A percentile compares a stretch with the other conserved stretches of the same genome.
Conservation (phyloP, 2,888 invertebrate species). For the Hedychridium roseum region DNA sequence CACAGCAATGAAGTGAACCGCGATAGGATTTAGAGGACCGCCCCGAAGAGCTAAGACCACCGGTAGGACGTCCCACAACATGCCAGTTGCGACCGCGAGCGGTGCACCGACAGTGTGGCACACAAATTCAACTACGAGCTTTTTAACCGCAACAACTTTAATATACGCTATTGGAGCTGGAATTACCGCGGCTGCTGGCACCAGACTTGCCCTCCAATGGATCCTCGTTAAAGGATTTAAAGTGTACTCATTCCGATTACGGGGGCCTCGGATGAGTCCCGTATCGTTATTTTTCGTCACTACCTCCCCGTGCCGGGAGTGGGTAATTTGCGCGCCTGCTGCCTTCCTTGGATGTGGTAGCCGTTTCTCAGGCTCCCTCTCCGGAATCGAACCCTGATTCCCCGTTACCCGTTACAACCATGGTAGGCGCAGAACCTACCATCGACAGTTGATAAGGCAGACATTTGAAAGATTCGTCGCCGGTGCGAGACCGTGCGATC, state of each 20-base stretch:
- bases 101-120: constrained; percentile 38
- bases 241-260: constrained; percentile 12
- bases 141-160: constrained; percentile 76
- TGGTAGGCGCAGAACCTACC: constrained; percentile 73
- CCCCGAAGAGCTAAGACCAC: too few species aligned
- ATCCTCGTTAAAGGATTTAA: constrained; percentile 12
- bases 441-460: constrained; percentile 75
- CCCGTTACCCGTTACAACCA: constrained; percentile 71
- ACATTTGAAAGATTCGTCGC: constrained; percentile 72
- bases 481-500: too few species aligned
- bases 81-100: too few species aligned
- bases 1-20: too few species aligned
- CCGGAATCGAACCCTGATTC: constrained; percentile 70
- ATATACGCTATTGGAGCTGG: constrained; percentile 68
- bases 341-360: constrained; percentile 75
- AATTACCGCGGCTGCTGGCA: constrained; percentile 77
- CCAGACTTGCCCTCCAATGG: constrained; percentile 65
- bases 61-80: too few species aligned
- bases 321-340: constrained; percentile 74
- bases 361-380: constrained; percentile 76
- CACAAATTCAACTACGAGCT: constrained; percentile 67
- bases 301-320: constrained; percentile 68
- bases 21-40: too few species aligned
- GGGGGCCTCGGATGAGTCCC: constrained; percentile 34
- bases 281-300: constrained; percentile 73